A percentile compares a stretch with the other conserved stretches of the same genome.
Evolutionary conservation across 2,113 vertebrate genomes (phyloP).

Genomic region (Diadophis punctatus): DNA sequence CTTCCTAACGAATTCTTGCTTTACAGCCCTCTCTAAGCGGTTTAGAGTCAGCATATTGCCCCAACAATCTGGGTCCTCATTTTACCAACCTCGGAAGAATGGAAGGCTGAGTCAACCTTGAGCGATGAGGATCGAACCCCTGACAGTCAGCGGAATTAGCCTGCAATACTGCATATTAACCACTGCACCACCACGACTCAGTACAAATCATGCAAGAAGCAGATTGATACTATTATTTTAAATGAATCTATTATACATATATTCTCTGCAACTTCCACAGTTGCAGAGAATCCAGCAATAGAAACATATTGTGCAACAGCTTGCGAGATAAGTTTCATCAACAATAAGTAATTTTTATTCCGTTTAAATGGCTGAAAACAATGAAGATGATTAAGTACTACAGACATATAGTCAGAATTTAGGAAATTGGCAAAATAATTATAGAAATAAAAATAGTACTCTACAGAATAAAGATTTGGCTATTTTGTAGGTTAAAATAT

Average conservation of each 20-base stretch:
- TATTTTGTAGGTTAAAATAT: constrained; percentile 38
- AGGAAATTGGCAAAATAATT: constrained; percentile 57
- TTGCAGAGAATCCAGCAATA: constrained; percentile 52
- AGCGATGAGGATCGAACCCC: not conserved
- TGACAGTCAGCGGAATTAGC: not conserved
- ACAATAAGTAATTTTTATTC: constrained; percentile 77
- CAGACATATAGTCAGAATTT: constrained; percentile 64
- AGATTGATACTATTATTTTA: constrained; percentile 40
- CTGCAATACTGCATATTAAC: not conserved
- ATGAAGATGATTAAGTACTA: constrained; percentile 73
- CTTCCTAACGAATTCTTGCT: not conserved
- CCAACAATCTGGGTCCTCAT: not conserved
- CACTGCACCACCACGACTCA: not conserved
- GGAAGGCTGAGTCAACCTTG: not conserved
- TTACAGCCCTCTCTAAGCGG: not conserved
- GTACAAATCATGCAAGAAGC: constrained; percentile 21
- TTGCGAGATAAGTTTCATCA: constrained; percentile 71
- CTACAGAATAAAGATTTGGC: constrained; percentile 38
- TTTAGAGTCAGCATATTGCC: not conserved
- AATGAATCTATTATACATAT: constrained; percentile 52
- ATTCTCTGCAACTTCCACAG: constrained; percentile 56
- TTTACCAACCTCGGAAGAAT: not conserved
- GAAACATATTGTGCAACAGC: constrained; percentile 75
- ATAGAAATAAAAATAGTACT: constrained; percentile 24
- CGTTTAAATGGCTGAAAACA: constrained; percentile 72